Conservation (phyloP, 2,888 invertebrate genomes). For the Tachina fera region DNA sequence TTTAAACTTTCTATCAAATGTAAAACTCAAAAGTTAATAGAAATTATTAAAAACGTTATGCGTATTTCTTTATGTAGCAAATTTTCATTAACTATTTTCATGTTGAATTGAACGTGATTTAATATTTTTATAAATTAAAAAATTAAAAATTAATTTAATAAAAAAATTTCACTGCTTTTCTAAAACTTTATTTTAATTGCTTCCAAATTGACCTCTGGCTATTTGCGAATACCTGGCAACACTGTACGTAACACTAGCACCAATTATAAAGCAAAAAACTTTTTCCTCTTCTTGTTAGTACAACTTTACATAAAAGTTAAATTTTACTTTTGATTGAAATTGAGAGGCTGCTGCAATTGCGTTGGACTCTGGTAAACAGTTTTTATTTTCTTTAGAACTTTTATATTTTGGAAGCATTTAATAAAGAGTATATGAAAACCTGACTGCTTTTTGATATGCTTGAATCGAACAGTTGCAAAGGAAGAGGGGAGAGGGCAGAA, state of each 20-base stretch:
- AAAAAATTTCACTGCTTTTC: too few species aligned
- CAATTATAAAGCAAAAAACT: slow-evolving; percentile 34
- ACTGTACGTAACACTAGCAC: slow-evolving; percentile 13
- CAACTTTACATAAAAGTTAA: slow-evolving; percentile 4
- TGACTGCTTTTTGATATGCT: background rate
- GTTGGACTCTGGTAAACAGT: background rate
- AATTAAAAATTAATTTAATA: too few species aligned
- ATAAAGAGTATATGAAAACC: background rate
- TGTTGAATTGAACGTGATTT: too few species aligned
- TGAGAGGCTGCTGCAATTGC: background rate
- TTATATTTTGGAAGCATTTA: background rate
- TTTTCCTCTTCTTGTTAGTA: slow-evolving; percentile 1
- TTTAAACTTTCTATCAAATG: too few species aligned
- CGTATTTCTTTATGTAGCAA: too few species aligned
- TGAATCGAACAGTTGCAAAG: background rate
- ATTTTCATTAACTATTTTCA: too few species aligned
- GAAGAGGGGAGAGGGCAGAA: background rate
- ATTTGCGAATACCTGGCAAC: background rate
- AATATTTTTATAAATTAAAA: too few species aligned
- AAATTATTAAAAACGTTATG: too few species aligned
- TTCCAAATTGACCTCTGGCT: too few species aligned
- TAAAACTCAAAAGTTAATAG: too few species aligned
- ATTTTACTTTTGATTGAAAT: slow-evolving; percentile 20
- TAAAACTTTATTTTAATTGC: too few species aligned
- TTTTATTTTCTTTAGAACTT: background rate